A percentile compares a stretch with the other conserved stretches of the same genome.
Conservation (phyloP, 2,888 invertebrate genomes). For the Mimas tiliae region DNA sequence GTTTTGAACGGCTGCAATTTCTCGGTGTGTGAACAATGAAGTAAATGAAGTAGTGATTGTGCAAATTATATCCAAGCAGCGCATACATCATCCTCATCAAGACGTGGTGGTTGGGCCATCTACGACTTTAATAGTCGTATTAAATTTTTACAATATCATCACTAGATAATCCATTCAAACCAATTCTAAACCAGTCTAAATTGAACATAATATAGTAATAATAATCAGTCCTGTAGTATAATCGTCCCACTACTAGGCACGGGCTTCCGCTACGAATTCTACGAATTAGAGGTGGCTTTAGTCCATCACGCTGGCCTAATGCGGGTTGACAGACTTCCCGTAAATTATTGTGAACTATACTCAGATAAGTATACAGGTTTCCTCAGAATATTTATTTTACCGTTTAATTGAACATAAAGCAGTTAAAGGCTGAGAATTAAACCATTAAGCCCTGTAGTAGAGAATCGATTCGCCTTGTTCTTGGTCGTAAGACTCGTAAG, state of each 20-base stretch:
- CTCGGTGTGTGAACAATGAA: constrained; percentile 47
- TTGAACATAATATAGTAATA: too few relatives aligned
- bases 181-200: background rate
- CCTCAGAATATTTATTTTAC: too few relatives aligned
- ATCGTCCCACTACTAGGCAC: too few relatives aligned
- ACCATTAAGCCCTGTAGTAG: background rate
- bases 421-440: background rate
- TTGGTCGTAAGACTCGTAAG: constrained; percentile 29
- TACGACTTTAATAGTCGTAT: background rate
- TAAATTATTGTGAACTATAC: too few relatives aligned
- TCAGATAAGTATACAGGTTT: too few relatives aligned
- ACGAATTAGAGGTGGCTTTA: too few relatives aligned
- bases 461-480: constrained; percentile 33
- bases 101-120: background rate
- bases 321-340: too few relatives aligned
- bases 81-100: background rate
- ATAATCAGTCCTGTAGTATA: too few relatives aligned
- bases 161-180: background rate
- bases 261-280: too few relatives aligned
- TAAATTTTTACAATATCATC: background rate
- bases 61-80: background rate
- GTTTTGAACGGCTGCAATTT: constrained; percentile 38
- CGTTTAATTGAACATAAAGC: background rate
- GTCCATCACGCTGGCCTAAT: too few relatives aligned
- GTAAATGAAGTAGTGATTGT: constrained; percentile 30